phyloP scores from a whole-genome alignment of 2,888 invertebrate genomes.

The Apamea sordens region DNA sequence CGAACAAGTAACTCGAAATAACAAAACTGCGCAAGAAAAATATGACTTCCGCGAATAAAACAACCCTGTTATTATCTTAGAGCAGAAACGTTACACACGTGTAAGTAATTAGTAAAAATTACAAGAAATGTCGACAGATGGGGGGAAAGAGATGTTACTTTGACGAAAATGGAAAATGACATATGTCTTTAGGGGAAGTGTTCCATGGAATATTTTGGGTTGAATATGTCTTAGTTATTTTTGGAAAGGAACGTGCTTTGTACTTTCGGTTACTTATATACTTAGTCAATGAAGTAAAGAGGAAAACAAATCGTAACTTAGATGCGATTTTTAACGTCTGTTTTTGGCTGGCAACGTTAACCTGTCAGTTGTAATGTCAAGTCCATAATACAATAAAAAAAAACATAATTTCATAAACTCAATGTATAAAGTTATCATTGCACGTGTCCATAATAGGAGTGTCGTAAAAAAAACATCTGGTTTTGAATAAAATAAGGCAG shows the following conservation, averaged over 20 bases:
- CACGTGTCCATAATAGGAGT: neutral
- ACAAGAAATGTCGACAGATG: slow-evolving; percentile 41
- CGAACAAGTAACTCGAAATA: slow-evolving; percentile 33
- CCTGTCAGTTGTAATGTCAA: neutral
- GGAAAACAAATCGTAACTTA: neutral
- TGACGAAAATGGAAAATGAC: slow-evolving; percentile 14
- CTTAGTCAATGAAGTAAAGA: no score
- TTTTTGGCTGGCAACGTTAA: neutral
- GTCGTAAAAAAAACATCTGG: slow-evolving; percentile 40
- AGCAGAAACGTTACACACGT: slow-evolving; percentile 43
- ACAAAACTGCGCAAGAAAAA: slow-evolving; percentile 54
- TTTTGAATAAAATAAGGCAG: slow-evolving; percentile 49
- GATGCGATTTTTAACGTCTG: no score
- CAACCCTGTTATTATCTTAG: slow-evolving; percentile 50
- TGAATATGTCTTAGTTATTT: neutral
- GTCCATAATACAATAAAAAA: no score
- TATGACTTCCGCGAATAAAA: slow-evolving; percentile 52
- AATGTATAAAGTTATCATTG: slow-evolving; percentile 14
- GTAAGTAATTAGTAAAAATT: slow-evolving; percentile 60
- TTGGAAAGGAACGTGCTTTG: neutral
- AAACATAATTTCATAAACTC: neutral
- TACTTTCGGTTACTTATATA: neutral
- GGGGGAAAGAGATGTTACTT: slow-evolving; percentile 3
- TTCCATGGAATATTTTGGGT: slow-evolving; percentile 3
- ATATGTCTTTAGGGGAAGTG: slow-evolving; percentile 13